Conservation (phyloP, 2,113 vertebrate species). For the Pelecanus crispus region DNA sequence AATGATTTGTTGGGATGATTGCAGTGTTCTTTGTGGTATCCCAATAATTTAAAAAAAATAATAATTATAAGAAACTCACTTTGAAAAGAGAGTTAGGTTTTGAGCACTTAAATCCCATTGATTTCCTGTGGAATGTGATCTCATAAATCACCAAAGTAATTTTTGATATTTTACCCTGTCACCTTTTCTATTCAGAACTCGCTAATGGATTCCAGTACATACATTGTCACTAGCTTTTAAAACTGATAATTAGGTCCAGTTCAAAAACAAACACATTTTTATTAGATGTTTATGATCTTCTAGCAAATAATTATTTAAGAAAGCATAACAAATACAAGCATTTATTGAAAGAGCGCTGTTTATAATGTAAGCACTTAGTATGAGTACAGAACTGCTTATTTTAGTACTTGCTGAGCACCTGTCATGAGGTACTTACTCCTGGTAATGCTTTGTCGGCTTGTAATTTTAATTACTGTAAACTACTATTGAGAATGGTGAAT, state of each 20-base stretch:
- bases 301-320: background rate
- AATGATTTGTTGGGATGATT: background rate
- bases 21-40: background rate
- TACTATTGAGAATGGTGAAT: background rate
- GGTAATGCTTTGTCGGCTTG: background rate
- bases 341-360: background rate
- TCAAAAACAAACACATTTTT: slow-evolving; percentile 15
- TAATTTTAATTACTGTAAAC: background rate
- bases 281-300: background rate
- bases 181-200: background rate
- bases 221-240: background rate
- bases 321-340: background rate
- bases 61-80: background rate
- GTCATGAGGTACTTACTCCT: background rate
- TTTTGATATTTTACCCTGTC: background rate
- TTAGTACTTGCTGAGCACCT: background rate
- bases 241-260: background rate
- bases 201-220: background rate
- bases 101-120: background rate
- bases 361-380: background rate
- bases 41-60: background rate
- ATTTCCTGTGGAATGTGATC: background rate
- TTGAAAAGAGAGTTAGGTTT: background rate
- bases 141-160: background rate
- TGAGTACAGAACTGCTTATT: background rate